These are phyloP conservation scores for Ammodramus savannarum DNA, from an alignment of 2,113 vertebrate species.

Conservation along the genomic window DNA sequence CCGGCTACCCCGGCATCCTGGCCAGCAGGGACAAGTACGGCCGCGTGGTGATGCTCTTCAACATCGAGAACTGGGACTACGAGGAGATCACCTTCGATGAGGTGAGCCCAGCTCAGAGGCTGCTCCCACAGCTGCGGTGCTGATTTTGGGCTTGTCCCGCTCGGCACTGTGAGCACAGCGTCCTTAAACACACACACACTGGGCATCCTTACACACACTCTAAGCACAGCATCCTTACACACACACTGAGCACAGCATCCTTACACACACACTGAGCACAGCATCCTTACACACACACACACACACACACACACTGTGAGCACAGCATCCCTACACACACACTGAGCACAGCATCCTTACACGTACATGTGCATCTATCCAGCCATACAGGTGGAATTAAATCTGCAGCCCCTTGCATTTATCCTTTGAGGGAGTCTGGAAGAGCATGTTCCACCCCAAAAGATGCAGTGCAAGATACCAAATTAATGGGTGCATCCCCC, in stretches of 20 bases:
- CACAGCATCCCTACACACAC: too few relatives aligned
- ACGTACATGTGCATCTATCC: accelerated
- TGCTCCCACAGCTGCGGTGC: accelerated
- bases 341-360: too few relatives aligned
- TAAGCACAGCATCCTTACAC: too few relatives aligned
- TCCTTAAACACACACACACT: too few relatives aligned
- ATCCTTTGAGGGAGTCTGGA: neutral
- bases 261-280: too few relatives aligned
- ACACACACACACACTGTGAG: too few relatives aligned
- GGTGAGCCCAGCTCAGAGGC: conserved; percentile 51
- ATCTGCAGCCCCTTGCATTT: neutral
- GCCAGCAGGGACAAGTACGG: conserved; percentile 88
- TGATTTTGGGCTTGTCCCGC: accelerated
- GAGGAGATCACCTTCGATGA: conserved; percentile 98
- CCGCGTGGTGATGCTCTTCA: conserved; percentile 93
- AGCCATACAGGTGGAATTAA: neutral
- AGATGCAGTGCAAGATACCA: accelerated
- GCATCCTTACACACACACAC: too few relatives aligned
- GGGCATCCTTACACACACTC: too few relatives aligned
- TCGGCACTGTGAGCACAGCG: accelerated
- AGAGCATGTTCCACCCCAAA: neutral
- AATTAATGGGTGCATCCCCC: neutral
- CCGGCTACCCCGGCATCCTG: conserved; percentile 92
- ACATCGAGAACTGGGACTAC: conserved; percentile 95
- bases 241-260: too few relatives aligned